Conservation (phyloP, 2,113 vertebrate species). For the Erinaceus europaeus region DNA sequence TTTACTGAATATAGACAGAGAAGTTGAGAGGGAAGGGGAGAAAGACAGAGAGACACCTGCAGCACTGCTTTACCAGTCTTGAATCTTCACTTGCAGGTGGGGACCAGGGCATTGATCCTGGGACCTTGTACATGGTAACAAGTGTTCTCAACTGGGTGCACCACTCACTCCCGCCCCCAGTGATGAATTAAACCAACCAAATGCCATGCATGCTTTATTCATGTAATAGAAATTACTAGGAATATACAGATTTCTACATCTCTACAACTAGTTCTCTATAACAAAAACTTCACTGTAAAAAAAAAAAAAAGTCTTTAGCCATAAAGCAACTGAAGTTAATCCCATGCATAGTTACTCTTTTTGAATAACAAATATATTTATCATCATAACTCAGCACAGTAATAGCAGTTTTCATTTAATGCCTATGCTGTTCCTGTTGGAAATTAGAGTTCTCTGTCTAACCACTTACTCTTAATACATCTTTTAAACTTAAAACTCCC, state of each 20-base stretch:
- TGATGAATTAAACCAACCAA: neutral
- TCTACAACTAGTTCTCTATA: neutral
- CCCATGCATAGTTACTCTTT: neutral
- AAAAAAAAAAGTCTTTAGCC: neutral
- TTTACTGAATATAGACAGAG: neutral
- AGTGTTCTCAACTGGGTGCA: too few relatives aligned
- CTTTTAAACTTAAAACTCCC: constrained; percentile 25
- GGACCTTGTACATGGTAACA: too few relatives aligned
- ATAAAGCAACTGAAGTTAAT: constrained; percentile 27
- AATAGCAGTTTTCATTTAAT: constrained; percentile 39
- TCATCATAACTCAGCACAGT: constrained; percentile 40
- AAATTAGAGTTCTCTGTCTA: constrained; percentile 45
- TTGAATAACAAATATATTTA: constrained; percentile 28
- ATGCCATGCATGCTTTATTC: neutral
- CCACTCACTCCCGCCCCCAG: too few relatives aligned
- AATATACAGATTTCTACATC: neutral
- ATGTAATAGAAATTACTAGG: neutral
- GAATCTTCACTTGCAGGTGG: too few relatives aligned
- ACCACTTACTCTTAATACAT: neutral
- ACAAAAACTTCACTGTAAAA: neutral
- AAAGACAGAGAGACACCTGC: neutral
- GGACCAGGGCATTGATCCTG: too few relatives aligned
- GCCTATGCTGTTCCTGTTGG: neutral
- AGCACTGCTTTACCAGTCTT: too few relatives aligned
- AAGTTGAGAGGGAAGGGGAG: neutral